Conservation (phyloP, 2,797 vertebrate species). For the Hipposideros larvatus region DNA sequence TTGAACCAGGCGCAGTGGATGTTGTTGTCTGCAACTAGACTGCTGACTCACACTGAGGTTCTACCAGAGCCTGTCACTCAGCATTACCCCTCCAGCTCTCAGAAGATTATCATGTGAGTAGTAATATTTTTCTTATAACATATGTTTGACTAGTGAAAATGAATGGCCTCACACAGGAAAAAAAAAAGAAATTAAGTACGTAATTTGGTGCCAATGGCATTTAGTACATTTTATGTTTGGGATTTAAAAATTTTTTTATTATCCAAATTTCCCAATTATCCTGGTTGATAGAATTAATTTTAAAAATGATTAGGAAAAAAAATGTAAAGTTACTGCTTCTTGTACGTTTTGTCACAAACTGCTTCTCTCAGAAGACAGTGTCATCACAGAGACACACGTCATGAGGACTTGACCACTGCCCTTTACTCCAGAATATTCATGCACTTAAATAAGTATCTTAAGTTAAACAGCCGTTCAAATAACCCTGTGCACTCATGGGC, state of each 20-base stretch:
- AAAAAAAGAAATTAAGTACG: background rate
- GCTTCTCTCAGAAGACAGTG: constrained; percentile 3
- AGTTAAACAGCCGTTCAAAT: constrained; percentile 60
- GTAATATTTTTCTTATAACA: background rate
- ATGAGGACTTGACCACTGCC: background rate
- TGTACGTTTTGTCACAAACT: background rate
- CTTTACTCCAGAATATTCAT: constrained; percentile 1
- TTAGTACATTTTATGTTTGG: background rate
- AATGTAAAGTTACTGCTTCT: background rate
- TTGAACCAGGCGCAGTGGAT: background rate
- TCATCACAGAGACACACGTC: background rate
- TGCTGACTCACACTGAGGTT: background rate
- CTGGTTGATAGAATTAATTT: background rate
- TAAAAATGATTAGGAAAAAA: background rate
- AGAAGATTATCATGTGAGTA: background rate
- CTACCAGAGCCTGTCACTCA: background rate
- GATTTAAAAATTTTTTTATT: constrained; percentile 21
- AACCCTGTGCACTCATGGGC: constrained; percentile 14
- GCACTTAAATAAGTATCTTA: constrained; percentile 47
- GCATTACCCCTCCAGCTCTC: background rate
- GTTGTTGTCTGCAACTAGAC: background rate
- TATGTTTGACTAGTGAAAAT: background rate
- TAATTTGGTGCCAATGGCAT: background rate
- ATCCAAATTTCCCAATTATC: background rate
- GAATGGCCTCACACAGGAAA: background rate